Evolutionary conservation across 2,797 vertebrate genomes (phyloP).

Genomic region (Enteromius viviparus): DNA sequence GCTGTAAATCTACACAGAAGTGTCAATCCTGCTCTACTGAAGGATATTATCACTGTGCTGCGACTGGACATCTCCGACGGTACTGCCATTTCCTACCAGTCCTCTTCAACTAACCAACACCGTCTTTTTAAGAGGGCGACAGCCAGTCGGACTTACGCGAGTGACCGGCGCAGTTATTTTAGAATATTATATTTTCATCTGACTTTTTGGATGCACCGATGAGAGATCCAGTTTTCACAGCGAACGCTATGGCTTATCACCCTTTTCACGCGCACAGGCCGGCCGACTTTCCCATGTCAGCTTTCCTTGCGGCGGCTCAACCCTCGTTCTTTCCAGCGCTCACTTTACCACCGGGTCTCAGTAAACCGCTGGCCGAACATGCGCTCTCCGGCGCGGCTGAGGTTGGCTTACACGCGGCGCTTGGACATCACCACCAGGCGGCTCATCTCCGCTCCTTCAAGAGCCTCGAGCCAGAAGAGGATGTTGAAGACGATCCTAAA

Average conservation of each 20-base stretch:
- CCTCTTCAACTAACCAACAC: conserved; percentile 48
- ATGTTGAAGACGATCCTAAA: conserved; percentile 90
- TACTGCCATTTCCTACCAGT: conserved; percentile 60
- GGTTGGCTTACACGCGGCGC: conserved; percentile 80
- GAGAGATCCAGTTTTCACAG: conserved; percentile 88
- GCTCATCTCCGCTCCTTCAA: conserved; percentile 81
- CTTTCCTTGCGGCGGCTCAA: conserved; percentile 82
- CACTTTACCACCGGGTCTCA: conserved; percentile 79
- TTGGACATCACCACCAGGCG: conserved; percentile 79
- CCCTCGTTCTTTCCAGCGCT: conserved; percentile 82
- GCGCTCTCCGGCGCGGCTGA: conserved; percentile 81
- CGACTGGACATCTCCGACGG: conserved; percentile 47
- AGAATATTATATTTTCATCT: conserved; percentile 58
- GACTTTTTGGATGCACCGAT: conserved; percentile 83
- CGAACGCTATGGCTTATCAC: conserved; percentile 90
- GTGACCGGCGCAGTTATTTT: conserved; percentile 40
- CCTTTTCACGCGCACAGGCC: conserved; percentile 87
- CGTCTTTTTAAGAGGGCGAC: conserved; percentile 26
- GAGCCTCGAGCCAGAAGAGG: conserved; percentile 83
- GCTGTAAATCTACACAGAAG: conserved; percentile 39
- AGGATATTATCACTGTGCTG: conserved; percentile 54
- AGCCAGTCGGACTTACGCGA: conserved; percentile 48
- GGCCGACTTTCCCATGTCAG: conserved; percentile 86
- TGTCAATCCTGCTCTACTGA: conserved; percentile 46
- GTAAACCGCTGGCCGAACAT: conserved; percentile 79